A percentile compares a stretch with the other conserved stretches of the same genome.
Conservation (phyloP, 2,888 invertebrate genomes). For the Mayetiola destructor region DNA sequence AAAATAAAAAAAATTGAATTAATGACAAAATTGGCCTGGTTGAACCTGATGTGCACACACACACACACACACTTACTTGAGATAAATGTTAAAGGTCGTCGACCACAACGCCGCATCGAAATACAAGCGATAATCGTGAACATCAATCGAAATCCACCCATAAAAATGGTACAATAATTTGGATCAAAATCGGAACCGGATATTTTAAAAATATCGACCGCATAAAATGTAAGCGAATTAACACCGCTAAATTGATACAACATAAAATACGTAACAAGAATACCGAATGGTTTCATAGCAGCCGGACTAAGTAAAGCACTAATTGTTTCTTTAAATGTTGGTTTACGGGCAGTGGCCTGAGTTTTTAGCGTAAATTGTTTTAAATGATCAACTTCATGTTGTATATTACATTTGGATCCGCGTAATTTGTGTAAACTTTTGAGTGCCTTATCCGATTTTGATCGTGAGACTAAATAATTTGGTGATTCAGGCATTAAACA, state of each 20-base stretch:
- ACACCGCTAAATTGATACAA: slow-evolving; percentile 58
- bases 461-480: slow-evolving; percentile 49
- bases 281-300: slow-evolving; percentile 46
- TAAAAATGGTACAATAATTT: slow-evolving; percentile 43
- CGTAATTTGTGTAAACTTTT: slow-evolving; percentile 43
- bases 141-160: slow-evolving; percentile 44
- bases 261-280: slow-evolving; percentile 48
- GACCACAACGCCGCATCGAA: slow-evolving; percentile 43
- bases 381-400: slow-evolving; percentile 46
- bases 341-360: slow-evolving; percentile 36
- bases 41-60: not conserved
- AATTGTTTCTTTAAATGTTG: slow-evolving; percentile 36
- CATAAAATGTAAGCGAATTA: slow-evolving; percentile 53
- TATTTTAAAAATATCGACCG: slow-evolving; percentile 48
- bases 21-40: no score
- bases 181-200: slow-evolving; percentile 44
- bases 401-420: slow-evolving; percentile 46
- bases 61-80: slow-evolving; percentile 37
- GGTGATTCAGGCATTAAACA: slow-evolving; percentile 57
- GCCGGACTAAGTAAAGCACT: slow-evolving; percentile 45
- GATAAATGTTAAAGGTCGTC: slow-evolving; percentile 48
- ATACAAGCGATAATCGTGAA: slow-evolving; percentile 49
- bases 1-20: no score
- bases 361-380: slow-evolving; percentile 47
- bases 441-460: slow-evolving; percentile 44